Base-by-base conservation (phyloP, 1,140 invertebrate genomes). In the Leptopilina clavipes region DNA sequence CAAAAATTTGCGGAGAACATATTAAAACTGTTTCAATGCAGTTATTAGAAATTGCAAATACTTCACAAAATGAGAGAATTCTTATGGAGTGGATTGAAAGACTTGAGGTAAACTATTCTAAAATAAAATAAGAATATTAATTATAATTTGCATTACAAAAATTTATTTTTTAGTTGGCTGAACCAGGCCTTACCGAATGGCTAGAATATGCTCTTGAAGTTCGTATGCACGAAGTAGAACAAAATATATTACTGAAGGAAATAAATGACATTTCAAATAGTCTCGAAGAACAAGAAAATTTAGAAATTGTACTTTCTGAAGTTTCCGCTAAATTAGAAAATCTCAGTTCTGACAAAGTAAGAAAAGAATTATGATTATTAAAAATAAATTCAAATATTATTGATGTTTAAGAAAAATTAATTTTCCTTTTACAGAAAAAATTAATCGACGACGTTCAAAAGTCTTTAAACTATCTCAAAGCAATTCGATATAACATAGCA, bases 141-240 rank as follows among this genome's bases (percentile, higher is more conserved):
- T 31, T 31, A 31, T 2, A 40, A 40, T 8, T 9, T 9, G 8
- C 1, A 40, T 40, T 40, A 40, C 9, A 1, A 7, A 40, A 8
- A 8, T 59, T 71, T 48, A 59, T 70, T 75, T 70, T 65, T 52
- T 40, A 81, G 80, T 72, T 71, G 14, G 65, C 70, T n/a, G 70
- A 77, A 8, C 37, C 81, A 18, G 82, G 87, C 74, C 56, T 86
- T 0, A 82, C 37, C 19, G 79, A 85, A 9, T 89, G 88, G 88
- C 73, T 89, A 44, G 74, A 78, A 75, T 78, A 88, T 56, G 65
- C 77, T 17, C 73, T 89, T 11, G 86, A 87, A 78, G 83, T 86
- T 7, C 76, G 77, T 22, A 87, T 88, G 73, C 71, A 85, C 31
- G 84, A 89, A 82, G 70, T 70, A 1, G 77, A 82, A 25, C 77